Evolutionary conservation across 2,888 invertebrate genomes (phyloP).

Genomic region (Drosophila lacicola): DNA sequence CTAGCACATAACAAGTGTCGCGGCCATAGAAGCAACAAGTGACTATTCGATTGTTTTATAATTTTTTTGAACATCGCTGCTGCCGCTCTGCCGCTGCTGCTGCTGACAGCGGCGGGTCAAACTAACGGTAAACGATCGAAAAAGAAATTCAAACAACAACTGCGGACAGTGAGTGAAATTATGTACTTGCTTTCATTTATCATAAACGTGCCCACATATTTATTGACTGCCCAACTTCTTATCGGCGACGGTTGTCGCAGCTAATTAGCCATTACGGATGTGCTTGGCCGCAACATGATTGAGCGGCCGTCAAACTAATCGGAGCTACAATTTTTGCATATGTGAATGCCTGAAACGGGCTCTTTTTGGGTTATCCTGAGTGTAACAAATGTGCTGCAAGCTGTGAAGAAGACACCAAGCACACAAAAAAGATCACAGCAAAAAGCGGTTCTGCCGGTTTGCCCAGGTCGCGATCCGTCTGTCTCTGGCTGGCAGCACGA

Average conservation of each 20-base stretch:
- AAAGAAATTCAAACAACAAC: constrained; percentile 68
- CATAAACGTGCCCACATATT: constrained; percentile 36
- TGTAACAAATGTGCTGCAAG: constrained; percentile 47
- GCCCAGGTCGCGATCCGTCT: constrained; percentile 69
- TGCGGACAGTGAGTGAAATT: constrained; percentile 66
- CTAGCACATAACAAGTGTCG: constrained; percentile 43
- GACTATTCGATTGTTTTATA: constrained; percentile 35
- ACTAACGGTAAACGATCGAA: constrained; percentile 67
- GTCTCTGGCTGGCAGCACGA: constrained; percentile 29
- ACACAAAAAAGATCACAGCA: constrained; percentile 37
- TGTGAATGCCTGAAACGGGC: constrained; percentile 13
- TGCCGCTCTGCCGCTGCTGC: constrained; percentile 15
- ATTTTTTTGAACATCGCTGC: constrained; percentile 27
- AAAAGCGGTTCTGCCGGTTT: constrained; percentile 78
- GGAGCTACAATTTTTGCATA: constrained; percentile 42
- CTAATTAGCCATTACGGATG: constrained; percentile 41
- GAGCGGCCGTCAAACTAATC: constrained; percentile 16
- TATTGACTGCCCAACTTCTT: constrained; percentile 31
- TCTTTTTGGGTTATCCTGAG: constrained; percentile 26
- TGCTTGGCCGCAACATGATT: constrained; percentile 1
- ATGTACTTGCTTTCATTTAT: constrained; percentile 61
- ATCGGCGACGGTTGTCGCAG: constrained; percentile 27
- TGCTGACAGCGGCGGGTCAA: constrained; percentile 65
- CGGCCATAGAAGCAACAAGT: constrained; percentile 54
- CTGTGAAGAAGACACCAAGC: constrained; percentile 46